Conservation (phyloP, 2,113 vertebrate species). For the Crotalus tigris region DNA sequence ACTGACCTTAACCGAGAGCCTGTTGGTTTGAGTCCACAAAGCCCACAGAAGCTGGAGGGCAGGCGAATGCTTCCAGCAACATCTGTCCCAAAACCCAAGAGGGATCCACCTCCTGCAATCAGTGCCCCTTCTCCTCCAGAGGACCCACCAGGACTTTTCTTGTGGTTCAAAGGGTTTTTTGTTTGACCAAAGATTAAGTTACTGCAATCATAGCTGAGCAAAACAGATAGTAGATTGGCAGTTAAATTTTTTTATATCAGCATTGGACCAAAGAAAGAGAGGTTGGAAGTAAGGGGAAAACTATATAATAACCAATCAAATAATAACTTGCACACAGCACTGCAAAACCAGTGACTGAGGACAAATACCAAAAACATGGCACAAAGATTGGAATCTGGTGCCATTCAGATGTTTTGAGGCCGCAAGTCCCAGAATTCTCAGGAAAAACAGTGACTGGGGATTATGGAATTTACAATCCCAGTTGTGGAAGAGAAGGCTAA, state of each 20-base stretch:
- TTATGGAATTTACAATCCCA: not conserved
- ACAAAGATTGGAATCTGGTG: not conserved
- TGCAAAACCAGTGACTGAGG: not conserved
- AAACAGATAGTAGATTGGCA: not conserved
- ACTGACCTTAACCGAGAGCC: constrained; percentile 47
- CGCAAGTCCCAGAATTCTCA: not conserved
- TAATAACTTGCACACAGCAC: not conserved
- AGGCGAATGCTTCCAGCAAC: constrained; percentile 76
- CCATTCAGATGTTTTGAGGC: not conserved
- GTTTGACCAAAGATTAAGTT: constrained; percentile 76
- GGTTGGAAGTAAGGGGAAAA: not conserved
- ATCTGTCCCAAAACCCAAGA: constrained; percentile 76
- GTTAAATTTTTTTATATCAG: not conserved
- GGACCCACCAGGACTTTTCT: constrained; percentile 76
- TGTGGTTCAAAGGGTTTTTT: constrained; percentile 64
- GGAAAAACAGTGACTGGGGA: not conserved
- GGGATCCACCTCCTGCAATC: constrained; percentile 72
- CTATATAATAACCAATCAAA: not conserved
- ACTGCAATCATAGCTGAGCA: constrained; percentile 74
- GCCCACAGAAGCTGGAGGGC: constrained; percentile 75
- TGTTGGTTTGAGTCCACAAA: constrained; percentile 78
- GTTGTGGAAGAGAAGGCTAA: not conserved
- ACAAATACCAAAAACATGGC: not conserved
- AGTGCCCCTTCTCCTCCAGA: constrained; percentile 79
- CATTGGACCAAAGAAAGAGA: not conserved